These are phyloP conservation scores for Dromius quadrimaculatus DNA, from an alignment of 2,888 invertebrate species.

Conservation along the genomic window DNA sequence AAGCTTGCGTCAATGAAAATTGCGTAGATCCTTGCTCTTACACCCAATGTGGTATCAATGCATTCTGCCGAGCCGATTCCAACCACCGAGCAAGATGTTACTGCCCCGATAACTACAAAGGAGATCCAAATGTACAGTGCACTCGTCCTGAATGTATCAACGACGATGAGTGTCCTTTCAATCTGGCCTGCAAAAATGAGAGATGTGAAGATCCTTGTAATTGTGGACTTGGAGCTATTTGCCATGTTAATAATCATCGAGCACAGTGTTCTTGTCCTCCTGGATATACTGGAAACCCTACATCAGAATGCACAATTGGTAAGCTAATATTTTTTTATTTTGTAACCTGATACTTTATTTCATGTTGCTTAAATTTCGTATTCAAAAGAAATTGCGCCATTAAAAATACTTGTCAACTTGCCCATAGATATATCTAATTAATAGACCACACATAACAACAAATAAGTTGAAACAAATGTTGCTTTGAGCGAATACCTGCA, in stretches of 20 bases:
- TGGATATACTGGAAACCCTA: constrained; percentile 84
- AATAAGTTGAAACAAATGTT: too few species aligned
- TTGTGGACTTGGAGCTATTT: constrained; percentile 83
- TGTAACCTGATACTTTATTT: too few species aligned
- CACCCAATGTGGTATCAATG: constrained; percentile 84
- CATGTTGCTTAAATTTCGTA: too few species aligned
- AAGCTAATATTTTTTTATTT: constrained; percentile 55
- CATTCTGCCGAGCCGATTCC: constrained; percentile 80
- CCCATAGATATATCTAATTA: too few species aligned
- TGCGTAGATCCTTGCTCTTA: constrained; percentile 84
- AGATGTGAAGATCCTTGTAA: constrained; percentile 87
- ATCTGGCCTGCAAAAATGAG: constrained; percentile 82
- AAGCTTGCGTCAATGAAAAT: constrained; percentile 85
- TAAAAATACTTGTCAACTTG: too few species aligned
- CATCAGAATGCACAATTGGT: constrained; percentile 75
- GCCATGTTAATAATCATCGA: constrained; percentile 81
- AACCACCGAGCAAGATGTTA: constrained; percentile 85
- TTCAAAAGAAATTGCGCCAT: too few species aligned
- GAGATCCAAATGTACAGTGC: constrained; percentile 84
- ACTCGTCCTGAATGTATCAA: constrained; percentile 81
- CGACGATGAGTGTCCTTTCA: constrained; percentile 83
- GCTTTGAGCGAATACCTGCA: too few species aligned
- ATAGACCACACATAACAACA: too few species aligned
- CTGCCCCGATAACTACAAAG: constrained; percentile 80
- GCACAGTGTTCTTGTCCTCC: constrained; percentile 86